Evolutionary conservation across 2,113 vertebrate genomes (phyloP).

Genomic region (Onychorhynchus coronatus): DNA sequence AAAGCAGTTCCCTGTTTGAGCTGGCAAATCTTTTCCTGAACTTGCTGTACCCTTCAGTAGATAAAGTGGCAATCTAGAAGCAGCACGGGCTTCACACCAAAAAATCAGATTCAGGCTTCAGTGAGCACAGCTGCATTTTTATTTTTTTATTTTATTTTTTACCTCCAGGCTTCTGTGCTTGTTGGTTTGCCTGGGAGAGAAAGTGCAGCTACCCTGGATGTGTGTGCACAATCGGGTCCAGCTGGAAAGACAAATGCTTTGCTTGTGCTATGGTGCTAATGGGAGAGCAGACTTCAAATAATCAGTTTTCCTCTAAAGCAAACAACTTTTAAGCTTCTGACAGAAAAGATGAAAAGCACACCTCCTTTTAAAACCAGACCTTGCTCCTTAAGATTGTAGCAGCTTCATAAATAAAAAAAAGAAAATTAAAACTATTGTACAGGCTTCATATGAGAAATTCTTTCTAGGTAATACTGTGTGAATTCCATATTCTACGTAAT

Average conservation of each 20-base stretch:
- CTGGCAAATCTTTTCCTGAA: not conserved
- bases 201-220: not conserved
- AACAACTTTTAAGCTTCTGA: constrained; percentile 15
- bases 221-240: not conserved
- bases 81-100: not conserved
- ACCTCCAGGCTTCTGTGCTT: not conserved
- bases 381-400: not conserved
- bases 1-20: not conserved
- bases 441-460: not conserved
- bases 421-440: not conserved
- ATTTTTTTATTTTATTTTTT: not conserved
- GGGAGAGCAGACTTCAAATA: constrained; percentile 40
- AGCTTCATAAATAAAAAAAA: not conserved
- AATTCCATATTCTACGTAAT: not conserved
- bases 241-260: constrained; percentile 36
- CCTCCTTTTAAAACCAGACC: not conserved
- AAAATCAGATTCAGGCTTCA: not conserved
- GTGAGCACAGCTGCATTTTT: not conserved
- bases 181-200: not conserved
- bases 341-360: constrained; percentile 33
- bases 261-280: constrained; percentile 15
- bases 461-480: not conserved
- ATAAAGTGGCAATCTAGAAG: not conserved
- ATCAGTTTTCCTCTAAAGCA: constrained; percentile 34
- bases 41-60: not conserved